Base-by-base conservation (phyloP, 2,888 invertebrate genomes). In the Embidobia sp. region DNA sequence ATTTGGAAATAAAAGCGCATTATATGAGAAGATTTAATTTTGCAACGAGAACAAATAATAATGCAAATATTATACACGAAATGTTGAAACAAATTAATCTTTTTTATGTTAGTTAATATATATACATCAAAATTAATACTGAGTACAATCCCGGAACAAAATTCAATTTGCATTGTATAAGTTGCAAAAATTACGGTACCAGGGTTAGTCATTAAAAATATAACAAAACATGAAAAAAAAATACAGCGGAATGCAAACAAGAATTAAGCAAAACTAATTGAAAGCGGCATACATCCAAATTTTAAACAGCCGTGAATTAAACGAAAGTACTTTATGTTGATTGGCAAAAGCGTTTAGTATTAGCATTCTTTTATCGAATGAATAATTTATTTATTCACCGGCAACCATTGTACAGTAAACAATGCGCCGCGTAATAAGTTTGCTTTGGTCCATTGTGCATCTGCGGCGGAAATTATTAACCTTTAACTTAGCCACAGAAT, bases 381-480 rank as follows among this genome's bases (percentile, higher is more conserved):
- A 59, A 59, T 59, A 44, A 59, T 59, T 59, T 59, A 59, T 59
- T 59, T 44, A 44, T 33, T 44, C 44, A 40, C 18, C 33, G 16
- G 33, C 22, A n/a, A 48, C 16, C 42, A 57, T 42, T 53, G 59
- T 33, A 46, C 16, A 10, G 22, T 27, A 37, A 63, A 49, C 51
- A 64, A 64, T 61, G 18, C 35, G 48, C 49, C 33, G 26, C 33
- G 51, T 64, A 64, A 51, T 44, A 51, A 33, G 35, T 49, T 13
- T 51, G 33, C 16, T 13, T 37, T 31, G 40, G 29, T 16, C 49
- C 44, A 42, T 66, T 66, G 33, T 64, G 10, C 44, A 42, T n/a
- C 42, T 22, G 40, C 33, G 53, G 35, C 33, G 35, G 35, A 46
- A 66, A 66, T 66, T 66, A 46, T 66, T 66, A 66, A 66, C 44